Evolutionary conservation across 2,113 vertebrate species (phyloP).

Genomic region (Merops nubicus): DNA sequence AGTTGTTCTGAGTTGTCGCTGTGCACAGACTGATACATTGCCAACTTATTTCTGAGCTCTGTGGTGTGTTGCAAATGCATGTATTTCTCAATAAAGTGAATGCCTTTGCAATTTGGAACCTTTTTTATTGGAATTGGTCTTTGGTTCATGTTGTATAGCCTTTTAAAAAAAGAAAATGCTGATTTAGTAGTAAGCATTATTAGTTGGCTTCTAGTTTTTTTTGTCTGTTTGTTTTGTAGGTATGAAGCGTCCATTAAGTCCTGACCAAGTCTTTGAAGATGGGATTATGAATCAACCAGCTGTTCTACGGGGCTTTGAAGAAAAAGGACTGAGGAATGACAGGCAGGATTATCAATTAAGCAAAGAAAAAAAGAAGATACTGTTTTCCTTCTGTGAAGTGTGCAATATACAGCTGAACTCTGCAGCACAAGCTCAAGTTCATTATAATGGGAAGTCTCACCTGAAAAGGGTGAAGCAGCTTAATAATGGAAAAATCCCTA

Average conservation of each 20-base stretch:
- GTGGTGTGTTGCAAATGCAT: not conserved
- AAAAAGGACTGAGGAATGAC: conserved; percentile 78
- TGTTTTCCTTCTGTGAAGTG: conserved; percentile 92
- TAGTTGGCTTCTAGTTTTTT: not conserved
- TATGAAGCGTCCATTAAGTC: conserved; percentile 85
- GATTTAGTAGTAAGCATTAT: not conserved
- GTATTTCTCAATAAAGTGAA: not conserved
- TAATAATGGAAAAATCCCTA: conserved; percentile 81
- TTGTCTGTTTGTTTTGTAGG: conserved; percentile 66
- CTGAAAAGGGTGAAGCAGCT: conserved; percentile 90
- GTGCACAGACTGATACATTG: not conserved
- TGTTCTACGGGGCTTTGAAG: conserved; percentile 78
- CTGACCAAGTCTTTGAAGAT: conserved; percentile 81
- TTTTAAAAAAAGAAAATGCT: not conserved
- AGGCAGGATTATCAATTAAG: conserved; percentile 72
- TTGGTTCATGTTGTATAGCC: not conserved
- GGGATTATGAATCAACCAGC: conserved; percentile 83
- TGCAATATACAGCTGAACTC: conserved; percentile 97
- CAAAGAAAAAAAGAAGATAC: conserved; percentile 86
- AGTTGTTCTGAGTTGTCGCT: not conserved
- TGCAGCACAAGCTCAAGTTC: conserved; percentile 90
- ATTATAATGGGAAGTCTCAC: conserved; percentile 95
- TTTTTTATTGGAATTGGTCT: not conserved
- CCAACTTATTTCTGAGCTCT: not conserved
- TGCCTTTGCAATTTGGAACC: not conserved